Conservation (phyloP, 2,888 invertebrate species). For the Trachelus tabidus region DNA sequence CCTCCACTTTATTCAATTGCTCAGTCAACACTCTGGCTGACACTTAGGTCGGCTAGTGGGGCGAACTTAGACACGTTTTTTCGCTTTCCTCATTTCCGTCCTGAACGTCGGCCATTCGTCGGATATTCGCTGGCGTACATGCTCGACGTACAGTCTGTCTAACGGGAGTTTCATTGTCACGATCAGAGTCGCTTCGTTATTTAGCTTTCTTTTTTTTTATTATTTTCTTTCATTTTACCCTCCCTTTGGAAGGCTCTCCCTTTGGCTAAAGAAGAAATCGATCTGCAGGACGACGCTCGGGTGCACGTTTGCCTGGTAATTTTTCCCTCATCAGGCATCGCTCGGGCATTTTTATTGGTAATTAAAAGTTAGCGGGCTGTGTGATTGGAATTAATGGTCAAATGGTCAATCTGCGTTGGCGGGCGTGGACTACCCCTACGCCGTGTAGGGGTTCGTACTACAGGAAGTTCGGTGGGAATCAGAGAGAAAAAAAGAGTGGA, state of each 20-base stretch:
- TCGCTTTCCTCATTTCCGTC: constrained; percentile 59
- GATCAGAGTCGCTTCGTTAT: neutral
- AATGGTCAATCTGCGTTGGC: constrained; percentile 45
- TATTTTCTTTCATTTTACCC: neutral
- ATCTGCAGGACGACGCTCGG: constrained; percentile 26
- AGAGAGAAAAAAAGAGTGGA: neutral
- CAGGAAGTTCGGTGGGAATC: neutral
- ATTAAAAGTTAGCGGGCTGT: constrained; percentile 62
- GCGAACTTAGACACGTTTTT: constrained; percentile 56
- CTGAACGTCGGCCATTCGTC: constrained; percentile 19
- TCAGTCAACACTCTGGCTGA: constrained; percentile 46
- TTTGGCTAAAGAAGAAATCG: constrained; percentile 22
- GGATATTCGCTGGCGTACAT: neutral
- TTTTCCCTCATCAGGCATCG: constrained; percentile 53
- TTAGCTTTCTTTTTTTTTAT: neutral
- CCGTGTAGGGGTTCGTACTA: neutral
- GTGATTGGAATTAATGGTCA: constrained; percentile 64
- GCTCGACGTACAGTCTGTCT: neutral
- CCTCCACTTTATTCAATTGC: constrained; percentile 58
- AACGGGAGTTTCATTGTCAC: neutral
- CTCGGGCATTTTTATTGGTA: constrained; percentile 61
- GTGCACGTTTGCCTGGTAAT: constrained; percentile 39
- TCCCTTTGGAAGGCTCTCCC: neutral
- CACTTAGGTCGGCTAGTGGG: constrained; percentile 30
- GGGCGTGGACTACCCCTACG: neutral